phyloP scores from a whole-genome alignment of 2,888 invertebrate species.

The Ellobium chinense region DNA sequence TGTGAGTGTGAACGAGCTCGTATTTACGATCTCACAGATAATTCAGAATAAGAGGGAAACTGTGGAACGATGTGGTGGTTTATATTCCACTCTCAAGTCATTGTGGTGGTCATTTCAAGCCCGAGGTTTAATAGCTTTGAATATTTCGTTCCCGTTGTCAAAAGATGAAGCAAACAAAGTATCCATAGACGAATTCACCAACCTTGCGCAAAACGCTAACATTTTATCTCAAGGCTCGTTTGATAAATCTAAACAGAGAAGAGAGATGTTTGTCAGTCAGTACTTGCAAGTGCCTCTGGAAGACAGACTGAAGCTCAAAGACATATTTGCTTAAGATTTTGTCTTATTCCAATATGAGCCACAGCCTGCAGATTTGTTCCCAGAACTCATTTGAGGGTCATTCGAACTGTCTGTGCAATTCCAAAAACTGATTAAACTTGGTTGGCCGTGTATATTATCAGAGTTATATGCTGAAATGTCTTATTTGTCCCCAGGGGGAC shows the following conservation, averaged over 20 bases:
- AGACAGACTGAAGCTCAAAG: background rate
- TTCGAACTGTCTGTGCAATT: too few species aligned
- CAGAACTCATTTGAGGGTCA: background rate
- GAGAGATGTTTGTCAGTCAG: constrained; percentile 56
- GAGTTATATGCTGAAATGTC: too few species aligned
- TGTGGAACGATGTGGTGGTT: constrained; percentile 55
- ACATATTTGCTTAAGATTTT: background rate
- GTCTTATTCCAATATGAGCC: background rate
- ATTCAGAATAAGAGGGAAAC: background rate
- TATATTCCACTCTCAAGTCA: constrained; percentile 54
- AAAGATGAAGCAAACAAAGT: constrained; percentile 45
- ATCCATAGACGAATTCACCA: constrained; percentile 50
- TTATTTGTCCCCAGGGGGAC: too few species aligned
- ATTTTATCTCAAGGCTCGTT: constrained; percentile 50
- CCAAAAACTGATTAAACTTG: too few species aligned
- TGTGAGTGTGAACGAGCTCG: background rate
- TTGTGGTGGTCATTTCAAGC: constrained; percentile 62
- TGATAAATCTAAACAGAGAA: constrained; percentile 49
- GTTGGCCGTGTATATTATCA: too few species aligned
- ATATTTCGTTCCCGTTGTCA: constrained; percentile 55
- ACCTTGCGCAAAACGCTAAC: constrained; percentile 52
- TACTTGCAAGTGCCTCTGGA: constrained; percentile 49
- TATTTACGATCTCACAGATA: background rate
- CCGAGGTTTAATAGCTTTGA: constrained; percentile 58
- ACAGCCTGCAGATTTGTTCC: background rate